Base-by-base conservation (phyloP, 2,113 vertebrate species). In the Numida meleagris region DNA sequence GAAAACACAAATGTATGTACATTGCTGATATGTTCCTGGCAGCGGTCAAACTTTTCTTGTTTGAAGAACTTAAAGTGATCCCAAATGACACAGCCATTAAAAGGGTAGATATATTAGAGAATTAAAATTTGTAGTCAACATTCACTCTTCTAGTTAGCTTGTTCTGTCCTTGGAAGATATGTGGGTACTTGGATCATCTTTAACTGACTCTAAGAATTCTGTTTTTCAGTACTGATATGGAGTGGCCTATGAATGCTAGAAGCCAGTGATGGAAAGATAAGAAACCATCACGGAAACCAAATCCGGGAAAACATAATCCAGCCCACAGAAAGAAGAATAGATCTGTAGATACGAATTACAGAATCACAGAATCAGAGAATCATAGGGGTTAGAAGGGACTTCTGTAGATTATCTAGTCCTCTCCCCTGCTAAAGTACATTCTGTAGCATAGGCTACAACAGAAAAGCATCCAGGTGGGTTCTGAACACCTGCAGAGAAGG, bases 271-370 rank as follows among this genome's bases (percentile, higher is more conserved):
- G 2, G 19, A 23, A 79, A 68, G n/a, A 5, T 42, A 36, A 6
- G 2, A 21, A 38, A 6, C 2, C 2, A 13, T 18, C 21, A 9
- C 8, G 46, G 1, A 12, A 65, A 53, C 0, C 4, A 63, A 61
- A 67, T 31, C 4, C 12, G 29, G 3, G 6, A 10, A 58, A 87
- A 63, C 58, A 48, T 12, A 2, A 33, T 23, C 2, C 4, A 6
- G 2, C 43, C 29, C 14, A 13, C 1, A 33, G 45, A 55, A 16
- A 4, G 14, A 73, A 67, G 50, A 42, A 12, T 2, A 33, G 6
- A 1, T 6, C 2, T 34, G 6, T 15, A 27, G 9, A 25, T 82
- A 92, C 55, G 14, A 51, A 29, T 25, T 40, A 46, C 45, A 46
- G 19, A 46, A 46, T 46, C 45, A 18, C 45, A 18, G 45, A 46